Conservation (phyloP, 2,797 vertebrate genomes). For the Meriones psammophilus region DNA sequence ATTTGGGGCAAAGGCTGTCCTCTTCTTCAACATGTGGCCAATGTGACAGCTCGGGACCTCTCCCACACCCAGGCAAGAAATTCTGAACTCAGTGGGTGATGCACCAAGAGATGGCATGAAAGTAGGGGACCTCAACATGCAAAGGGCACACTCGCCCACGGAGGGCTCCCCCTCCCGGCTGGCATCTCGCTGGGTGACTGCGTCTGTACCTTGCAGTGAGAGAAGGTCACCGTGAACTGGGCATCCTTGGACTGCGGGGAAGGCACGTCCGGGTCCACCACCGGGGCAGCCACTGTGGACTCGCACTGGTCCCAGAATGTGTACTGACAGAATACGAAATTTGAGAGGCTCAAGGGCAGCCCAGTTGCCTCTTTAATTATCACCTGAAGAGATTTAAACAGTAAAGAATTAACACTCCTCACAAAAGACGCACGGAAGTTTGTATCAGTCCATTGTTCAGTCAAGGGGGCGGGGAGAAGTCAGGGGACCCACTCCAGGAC, state of each 20-base stretch:
- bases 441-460: not conserved
- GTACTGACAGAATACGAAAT: slow-evolving; percentile 99
- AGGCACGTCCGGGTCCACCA: slow-evolving; percentile 96
- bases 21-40: not conserved
- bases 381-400: slow-evolving; percentile 89
- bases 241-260: slow-evolving; percentile 92
- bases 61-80: not conserved
- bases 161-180: not conserved
- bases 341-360: slow-evolving; percentile 96
- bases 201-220: slow-evolving; percentile 93
- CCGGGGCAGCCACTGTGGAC: slow-evolving; percentile 95
- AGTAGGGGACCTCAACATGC: not conserved
- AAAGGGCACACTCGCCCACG: no score
- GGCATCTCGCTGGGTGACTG: fast-evolving
- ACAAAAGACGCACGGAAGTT: slow-evolving; percentile 5
- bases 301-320: slow-evolving; percentile 97
- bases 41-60: not conserved
- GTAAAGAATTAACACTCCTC: not conserved
- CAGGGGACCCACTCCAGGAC: not conserved
- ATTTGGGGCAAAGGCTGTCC: not conserved
- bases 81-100: not conserved
- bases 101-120: not conserved
- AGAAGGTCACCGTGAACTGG: slow-evolving; percentile 95
- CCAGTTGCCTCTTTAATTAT: slow-evolving; percentile 97
- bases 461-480: not conserved